Percentiles rank a stretch among this genome's conserved stretches.
Conservation (phyloP, 2,797 vertebrate species). For the Vespertilio murinus region DNA sequence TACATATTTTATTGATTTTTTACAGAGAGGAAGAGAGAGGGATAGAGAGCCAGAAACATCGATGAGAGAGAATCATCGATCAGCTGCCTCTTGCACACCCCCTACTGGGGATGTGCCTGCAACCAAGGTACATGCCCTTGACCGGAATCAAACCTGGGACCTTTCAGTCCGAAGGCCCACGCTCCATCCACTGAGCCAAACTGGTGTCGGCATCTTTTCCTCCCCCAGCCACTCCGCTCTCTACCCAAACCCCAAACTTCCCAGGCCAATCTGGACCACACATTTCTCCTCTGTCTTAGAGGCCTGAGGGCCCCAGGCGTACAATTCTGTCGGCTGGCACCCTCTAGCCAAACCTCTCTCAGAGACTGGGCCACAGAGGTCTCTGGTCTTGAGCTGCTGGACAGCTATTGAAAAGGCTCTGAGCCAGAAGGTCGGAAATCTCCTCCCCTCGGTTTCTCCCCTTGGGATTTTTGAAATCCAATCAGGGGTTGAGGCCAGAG, state of each 20-base stretch:
- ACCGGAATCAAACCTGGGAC: too few relatives aligned
- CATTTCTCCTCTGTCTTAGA: neutral
- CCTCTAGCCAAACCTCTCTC: neutral
- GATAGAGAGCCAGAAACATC: too few relatives aligned
- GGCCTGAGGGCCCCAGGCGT: neutral
- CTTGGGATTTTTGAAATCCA: slow-evolving; percentile 8
- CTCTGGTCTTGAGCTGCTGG: neutral
- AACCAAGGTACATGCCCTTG: too few relatives aligned
- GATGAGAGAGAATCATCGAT: too few relatives aligned
- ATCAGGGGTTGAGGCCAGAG: neutral
- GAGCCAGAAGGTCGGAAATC: neutral
- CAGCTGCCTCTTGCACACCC: too few relatives aligned
- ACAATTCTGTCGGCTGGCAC: neutral
- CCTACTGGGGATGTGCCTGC: too few relatives aligned
- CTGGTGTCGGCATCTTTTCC: too few relatives aligned
- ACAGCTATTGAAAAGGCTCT: slow-evolving; percentile 9
- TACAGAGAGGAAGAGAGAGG: too few relatives aligned
- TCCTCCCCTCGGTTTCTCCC: neutral
- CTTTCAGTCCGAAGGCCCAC: too few relatives aligned
- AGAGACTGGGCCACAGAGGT: neutral
- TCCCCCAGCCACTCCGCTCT: neutral
- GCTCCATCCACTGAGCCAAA: too few relatives aligned
- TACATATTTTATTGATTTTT: too few relatives aligned
- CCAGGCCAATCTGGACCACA: neutral
- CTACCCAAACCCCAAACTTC: neutral